A percentile compares a stretch with the other conserved stretches of the same genome.
These are phyloP conservation scores for Paralichthys olivaceus DNA, from an alignment of 2,113 vertebrate genomes.

Conservation along the genomic window DNA sequence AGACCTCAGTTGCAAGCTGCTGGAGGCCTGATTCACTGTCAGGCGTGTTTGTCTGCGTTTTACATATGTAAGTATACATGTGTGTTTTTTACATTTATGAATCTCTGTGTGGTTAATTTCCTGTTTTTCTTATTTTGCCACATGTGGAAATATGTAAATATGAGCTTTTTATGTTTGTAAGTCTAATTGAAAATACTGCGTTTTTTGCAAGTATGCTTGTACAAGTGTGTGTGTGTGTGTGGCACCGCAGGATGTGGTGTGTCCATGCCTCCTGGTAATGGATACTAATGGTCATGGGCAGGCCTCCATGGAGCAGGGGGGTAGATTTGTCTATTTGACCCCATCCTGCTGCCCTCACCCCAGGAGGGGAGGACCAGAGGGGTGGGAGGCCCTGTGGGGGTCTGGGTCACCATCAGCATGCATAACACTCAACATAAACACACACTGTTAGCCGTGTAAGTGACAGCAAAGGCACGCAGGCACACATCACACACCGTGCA, in stretches of 20 bases:
- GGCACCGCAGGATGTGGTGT: constrained; percentile 19
- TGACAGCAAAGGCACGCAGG: constrained; percentile 27
- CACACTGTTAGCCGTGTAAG: constrained; percentile 49
- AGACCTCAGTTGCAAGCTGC: constrained; percentile 60
- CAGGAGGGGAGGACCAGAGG: constrained; percentile 55
- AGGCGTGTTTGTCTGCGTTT: constrained; percentile 22
- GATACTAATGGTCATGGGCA: constrained; percentile 78
- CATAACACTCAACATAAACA: constrained; percentile 72
- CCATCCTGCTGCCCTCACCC: constrained; percentile 68
- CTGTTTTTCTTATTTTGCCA: neutral
- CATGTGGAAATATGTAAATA: neutral
- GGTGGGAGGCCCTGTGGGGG: constrained; percentile 57
- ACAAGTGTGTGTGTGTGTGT: constrained; percentile 23
- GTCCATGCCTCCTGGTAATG: constrained; percentile 68
- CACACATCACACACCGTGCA: constrained; percentile 19
- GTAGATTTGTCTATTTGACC: constrained; percentile 72
- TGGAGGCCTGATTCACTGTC: constrained; percentile 61
- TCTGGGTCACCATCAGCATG: constrained; percentile 75
- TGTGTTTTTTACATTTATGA: neutral
- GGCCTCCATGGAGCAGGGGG: constrained; percentile 69
- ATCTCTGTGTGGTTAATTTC: neutral
- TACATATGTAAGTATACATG: neutral
- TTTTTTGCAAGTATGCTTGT: constrained; percentile 4
- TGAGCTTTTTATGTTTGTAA: neutral
- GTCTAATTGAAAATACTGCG: neutral